A percentile compares a stretch with the other conserved stretches of the same genome.
Conservation (phyloP, 2,113 vertebrate species). For the Anguilla japonica region DNA sequence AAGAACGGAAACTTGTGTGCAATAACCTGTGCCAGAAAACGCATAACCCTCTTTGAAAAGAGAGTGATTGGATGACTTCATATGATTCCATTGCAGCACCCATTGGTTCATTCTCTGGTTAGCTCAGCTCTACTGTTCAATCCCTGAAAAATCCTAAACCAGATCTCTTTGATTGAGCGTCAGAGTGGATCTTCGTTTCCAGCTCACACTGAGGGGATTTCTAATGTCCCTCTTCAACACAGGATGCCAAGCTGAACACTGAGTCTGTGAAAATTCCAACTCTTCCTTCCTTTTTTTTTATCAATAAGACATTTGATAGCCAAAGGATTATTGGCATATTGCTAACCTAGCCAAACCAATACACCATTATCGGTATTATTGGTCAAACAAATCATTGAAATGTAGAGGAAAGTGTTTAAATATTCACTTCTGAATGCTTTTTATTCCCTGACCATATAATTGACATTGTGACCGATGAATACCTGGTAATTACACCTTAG, state of each 20-base stretch:
- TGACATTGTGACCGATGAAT: conserved; percentile 69
- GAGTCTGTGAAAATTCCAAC: background rate
- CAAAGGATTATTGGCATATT: too few relatives aligned
- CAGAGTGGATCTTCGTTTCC: background rate
- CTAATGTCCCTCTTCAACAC: background rate
- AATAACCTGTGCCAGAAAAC: too few relatives aligned
- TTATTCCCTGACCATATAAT: conserved; percentile 52
- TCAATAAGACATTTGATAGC: background rate
- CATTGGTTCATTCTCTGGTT: background rate
- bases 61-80: background rate
- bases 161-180: background rate
- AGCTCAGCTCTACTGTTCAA: background rate
- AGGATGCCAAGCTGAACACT: background rate
- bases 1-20: background rate
- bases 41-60: too few relatives aligned
- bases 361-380: background rate
- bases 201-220: background rate
- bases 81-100: background rate
- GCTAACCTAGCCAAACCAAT: too few relatives aligned
- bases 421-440: conserved; percentile 35
- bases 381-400: background rate
- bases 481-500: conserved; percentile 71
- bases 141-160: background rate
- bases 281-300: too few relatives aligned
- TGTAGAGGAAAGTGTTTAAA: conserved; percentile 27